phyloP scores from a whole-genome alignment of 2,888 invertebrate genomes.

The Dasypogon diadema region DNA sequence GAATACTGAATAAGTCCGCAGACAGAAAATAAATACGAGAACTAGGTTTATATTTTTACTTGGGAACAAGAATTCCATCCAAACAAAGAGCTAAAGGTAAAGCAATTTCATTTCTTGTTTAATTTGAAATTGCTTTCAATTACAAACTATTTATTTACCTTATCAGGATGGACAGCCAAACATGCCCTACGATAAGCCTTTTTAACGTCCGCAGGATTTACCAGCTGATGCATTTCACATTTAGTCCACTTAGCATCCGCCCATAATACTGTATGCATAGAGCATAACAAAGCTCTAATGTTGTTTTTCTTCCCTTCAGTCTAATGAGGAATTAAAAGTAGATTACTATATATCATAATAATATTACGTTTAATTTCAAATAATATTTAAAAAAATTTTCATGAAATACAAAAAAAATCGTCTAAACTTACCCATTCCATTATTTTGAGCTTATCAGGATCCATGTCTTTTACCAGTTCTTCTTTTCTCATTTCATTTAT shows the following conservation, averaged over 20 bases:
- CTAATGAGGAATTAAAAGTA: conserved; percentile 68
- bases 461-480: conserved; percentile 87
- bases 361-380: conserved; percentile 11
- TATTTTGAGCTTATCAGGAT: conserved; percentile 89
- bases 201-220: conserved; percentile 93
- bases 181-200: conserved; percentile 96
- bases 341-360: background rate
- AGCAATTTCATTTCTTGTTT: too few relatives aligned
- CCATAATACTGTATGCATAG: conserved; percentile 94
- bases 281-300: conserved; percentile 93
- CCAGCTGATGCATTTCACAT: conserved; percentile 94
- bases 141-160: too few relatives aligned
- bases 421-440: conserved; percentile 83
- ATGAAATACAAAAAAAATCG: background rate
- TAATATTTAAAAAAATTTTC: background rate
- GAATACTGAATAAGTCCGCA: too few relatives aligned
- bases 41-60: too few relatives aligned
- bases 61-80: too few relatives aligned
- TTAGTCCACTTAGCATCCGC: conserved; percentile 92
- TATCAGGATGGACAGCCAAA: conserved; percentile 98
- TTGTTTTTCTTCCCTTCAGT: conserved; percentile 97
- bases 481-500: conserved; percentile 95
- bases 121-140: too few relatives aligned
- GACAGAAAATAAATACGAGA: too few relatives aligned
- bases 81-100: too few relatives aligned